A percentile compares a stretch with the other conserved stretches of the same genome.
Evolutionary conservation across 2,797 vertebrate genomes (phyloP).

Genomic region (Ispidina picta): DNA sequence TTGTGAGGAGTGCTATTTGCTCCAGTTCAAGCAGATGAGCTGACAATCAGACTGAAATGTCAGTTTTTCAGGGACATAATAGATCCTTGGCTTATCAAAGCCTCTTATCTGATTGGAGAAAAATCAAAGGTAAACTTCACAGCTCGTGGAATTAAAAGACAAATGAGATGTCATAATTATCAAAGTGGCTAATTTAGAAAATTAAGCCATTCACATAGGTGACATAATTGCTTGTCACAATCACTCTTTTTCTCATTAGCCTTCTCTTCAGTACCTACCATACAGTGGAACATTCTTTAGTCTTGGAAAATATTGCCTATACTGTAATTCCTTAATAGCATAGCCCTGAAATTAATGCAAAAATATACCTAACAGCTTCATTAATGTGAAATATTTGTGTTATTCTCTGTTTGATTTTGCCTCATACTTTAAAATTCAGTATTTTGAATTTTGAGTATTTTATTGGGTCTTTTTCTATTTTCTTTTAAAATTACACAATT

Average conservation of each 20-base stretch:
- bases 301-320: slow-evolving; percentile 58
- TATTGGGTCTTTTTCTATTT: neutral
- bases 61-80: slow-evolving; percentile 80
- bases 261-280: slow-evolving; percentile 74
- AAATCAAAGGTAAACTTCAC: slow-evolving; percentile 84
- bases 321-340: slow-evolving; percentile 51
- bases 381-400: neutral
- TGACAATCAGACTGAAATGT: slow-evolving; percentile 74
- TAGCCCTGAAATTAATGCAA: slow-evolving; percentile 28
- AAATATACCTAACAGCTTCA: slow-evolving; percentile 43
- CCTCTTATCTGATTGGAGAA: slow-evolving; percentile 81
- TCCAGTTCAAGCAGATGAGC: slow-evolving; percentile 74
- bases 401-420: neutral
- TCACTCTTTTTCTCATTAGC: slow-evolving; percentile 87
- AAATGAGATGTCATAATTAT: slow-evolving; percentile 90
- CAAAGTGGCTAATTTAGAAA: slow-evolving; percentile 87
- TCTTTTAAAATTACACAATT: slow-evolving; percentile 27
- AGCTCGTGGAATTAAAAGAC: slow-evolving; percentile 84
- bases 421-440: neutral
- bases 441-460: slow-evolving; percentile 44
- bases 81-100: slow-evolving; percentile 81
- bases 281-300: slow-evolving; percentile 61
- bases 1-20: slow-evolving; percentile 74
- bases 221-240: slow-evolving; percentile 90
- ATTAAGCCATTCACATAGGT: slow-evolving; percentile 87